Percentiles rank a stretch among this genome's conserved stretches.
phyloP scores from a whole-genome alignment of 2,888 invertebrate genomes.

The Tenthredo amoena region DNA sequence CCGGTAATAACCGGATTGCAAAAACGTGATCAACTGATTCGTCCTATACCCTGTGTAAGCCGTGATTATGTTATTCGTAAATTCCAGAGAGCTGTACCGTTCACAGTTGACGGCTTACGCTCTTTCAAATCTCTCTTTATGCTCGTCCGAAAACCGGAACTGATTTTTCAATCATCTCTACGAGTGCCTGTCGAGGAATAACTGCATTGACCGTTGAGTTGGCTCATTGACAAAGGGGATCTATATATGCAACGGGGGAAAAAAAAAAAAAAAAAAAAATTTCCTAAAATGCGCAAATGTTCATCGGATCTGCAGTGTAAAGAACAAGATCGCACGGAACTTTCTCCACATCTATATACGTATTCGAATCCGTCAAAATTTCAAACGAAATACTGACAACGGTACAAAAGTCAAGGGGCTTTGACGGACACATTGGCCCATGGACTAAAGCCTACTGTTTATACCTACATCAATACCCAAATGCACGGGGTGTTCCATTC shows the following conservation, averaged over 20 bases:
- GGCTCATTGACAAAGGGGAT: background rate
- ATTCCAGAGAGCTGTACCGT: background rate
- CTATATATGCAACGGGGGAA: constrained; percentile 21
- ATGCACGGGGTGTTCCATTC: constrained; percentile 11
- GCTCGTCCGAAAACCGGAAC: constrained; percentile 27
- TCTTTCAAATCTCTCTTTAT: background rate
- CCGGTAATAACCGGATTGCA: background rate
- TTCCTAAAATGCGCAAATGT: constrained; percentile 65
- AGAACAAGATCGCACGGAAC: constrained; percentile 9
- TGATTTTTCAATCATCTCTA: constrained; percentile 44
- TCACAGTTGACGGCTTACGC: background rate
- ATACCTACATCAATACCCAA: constrained; percentile 13
- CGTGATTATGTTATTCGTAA: background rate
- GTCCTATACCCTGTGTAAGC: background rate
- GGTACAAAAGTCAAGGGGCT: constrained; percentile 67
- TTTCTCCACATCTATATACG: background rate
- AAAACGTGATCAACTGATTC: background rate
- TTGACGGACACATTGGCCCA: constrained; percentile 45
- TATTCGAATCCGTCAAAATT: constrained; percentile 67
- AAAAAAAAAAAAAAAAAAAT: background rate
- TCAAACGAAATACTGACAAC: constrained; percentile 67
- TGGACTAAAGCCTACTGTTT: constrained; percentile 34
- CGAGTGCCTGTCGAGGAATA: constrained; percentile 32
- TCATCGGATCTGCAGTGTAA: background rate
- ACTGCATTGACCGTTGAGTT: constrained; percentile 27